Evolutionary conservation across 2,797 vertebrate genomes (phyloP).

Genomic region (Amazona finschi): DNA sequence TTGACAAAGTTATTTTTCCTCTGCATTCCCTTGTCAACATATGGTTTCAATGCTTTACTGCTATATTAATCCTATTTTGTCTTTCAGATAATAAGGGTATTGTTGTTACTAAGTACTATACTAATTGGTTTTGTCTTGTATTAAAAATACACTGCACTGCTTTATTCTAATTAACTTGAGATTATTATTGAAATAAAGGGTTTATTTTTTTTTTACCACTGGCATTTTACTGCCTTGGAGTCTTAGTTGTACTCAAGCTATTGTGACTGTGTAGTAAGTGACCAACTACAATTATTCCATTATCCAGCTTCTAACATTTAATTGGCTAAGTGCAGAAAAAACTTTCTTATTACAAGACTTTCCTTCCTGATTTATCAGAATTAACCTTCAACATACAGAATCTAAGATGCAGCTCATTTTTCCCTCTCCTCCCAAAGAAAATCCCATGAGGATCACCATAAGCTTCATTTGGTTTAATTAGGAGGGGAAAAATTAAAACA

Average conservation of each 20-base stretch:
- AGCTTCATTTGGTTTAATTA: constrained; percentile 6
- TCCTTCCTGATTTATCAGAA: constrained; percentile 58
- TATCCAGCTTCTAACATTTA: constrained; percentile 58
- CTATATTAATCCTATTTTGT: constrained; percentile 57
- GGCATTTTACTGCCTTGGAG: constrained; percentile 53
- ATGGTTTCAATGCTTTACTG: neutral
- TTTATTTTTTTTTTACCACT: constrained; percentile 61
- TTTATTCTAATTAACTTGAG: constrained; percentile 65
- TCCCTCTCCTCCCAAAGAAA: neutral
- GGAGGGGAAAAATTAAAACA: neutral
- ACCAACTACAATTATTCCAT: constrained; percentile 66
- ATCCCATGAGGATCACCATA: neutral
- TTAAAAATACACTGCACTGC: constrained; percentile 47
- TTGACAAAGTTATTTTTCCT: neutral
- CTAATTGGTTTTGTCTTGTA: constrained; percentile 64
- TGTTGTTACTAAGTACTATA: constrained; percentile 52
- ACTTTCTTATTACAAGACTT: constrained; percentile 33
- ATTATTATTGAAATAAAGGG: constrained; percentile 65
- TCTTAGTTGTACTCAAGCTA: constrained; percentile 50
- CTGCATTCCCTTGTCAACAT: constrained; percentile 20
- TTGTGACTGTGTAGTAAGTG: constrained; percentile 63
- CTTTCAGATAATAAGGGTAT: constrained; percentile 58
- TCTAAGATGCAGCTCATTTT: neutral
- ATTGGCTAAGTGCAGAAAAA: constrained; percentile 41
- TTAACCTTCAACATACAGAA: constrained; percentile 17